Evolutionary conservation across 2,113 vertebrate genomes (phyloP).

Genomic region (Beaufortia kweichowensis): DNA sequence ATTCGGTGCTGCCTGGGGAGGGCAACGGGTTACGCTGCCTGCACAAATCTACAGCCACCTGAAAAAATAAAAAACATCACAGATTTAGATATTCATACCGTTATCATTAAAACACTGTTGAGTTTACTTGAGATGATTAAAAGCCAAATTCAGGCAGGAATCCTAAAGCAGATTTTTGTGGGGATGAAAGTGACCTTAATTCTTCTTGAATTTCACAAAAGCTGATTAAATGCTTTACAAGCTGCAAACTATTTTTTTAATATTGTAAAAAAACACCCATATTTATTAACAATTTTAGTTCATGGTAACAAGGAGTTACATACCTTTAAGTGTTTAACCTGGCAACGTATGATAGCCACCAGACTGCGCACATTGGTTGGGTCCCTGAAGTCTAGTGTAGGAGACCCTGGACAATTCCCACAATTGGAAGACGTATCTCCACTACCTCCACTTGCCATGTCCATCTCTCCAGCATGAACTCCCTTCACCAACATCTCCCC

Average conservation of each 20-base stretch:
- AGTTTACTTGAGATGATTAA: not conserved
- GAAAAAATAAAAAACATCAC: not conserved
- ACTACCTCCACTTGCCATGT: slow-evolving; percentile 61
- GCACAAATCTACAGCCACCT: slow-evolving; percentile 79
- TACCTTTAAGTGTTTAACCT: slow-evolving; percentile 84
- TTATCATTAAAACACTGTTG: not conserved
- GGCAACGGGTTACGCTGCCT: slow-evolving; percentile 73
- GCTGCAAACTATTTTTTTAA: too few relatives aligned
- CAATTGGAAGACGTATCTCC: slow-evolving; percentile 62
- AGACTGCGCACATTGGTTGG: slow-evolving; percentile 78
- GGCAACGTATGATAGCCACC: slow-evolving; percentile 77
- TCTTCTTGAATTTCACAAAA: not conserved
- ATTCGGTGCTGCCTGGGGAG: slow-evolving; percentile 63
- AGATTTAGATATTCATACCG: not conserved
- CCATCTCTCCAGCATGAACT: slow-evolving; percentile 66
- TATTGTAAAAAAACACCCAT: too few relatives aligned
- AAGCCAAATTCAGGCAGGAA: not conserved
- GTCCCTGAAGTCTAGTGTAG: slow-evolving; percentile 77
- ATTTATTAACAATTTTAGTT: not conserved
- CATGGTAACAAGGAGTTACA: not conserved
- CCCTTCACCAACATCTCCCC: slow-evolving; percentile 71
- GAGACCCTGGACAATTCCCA: slow-evolving; percentile 72
- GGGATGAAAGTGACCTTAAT: not conserved
- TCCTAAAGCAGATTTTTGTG: slow-evolving; percentile 3
- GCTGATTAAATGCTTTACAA: slow-evolving; percentile 36